Evolutionary conservation across 2,113 vertebrate genomes (phyloP).

Genomic region (Astatoreochromis straeleni): DNA sequence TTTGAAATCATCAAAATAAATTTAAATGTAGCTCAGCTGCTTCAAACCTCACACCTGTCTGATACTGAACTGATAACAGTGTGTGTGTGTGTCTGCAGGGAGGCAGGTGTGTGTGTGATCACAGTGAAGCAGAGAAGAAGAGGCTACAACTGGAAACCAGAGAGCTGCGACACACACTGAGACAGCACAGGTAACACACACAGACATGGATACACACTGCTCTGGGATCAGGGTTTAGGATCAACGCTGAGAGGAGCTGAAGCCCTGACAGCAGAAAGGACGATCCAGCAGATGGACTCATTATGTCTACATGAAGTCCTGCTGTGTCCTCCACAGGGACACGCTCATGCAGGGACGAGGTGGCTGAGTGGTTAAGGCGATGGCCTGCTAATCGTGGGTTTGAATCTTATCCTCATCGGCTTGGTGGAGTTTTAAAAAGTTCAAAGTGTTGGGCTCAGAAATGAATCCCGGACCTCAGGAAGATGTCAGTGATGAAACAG

Average conservation of each 20-base stretch:
- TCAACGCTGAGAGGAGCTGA: not conserved
- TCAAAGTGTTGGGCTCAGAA: not conserved
- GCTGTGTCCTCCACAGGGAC: not conserved
- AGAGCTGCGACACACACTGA: not conserved
- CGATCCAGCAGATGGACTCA: not conserved
- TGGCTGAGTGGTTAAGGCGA: constrained; percentile 73
- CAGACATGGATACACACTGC: not conserved
- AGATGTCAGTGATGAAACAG: not conserved
- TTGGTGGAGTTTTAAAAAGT: not conserved
- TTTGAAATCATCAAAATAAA: not conserved
- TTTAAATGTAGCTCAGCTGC: not conserved
- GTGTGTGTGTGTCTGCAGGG: not conserved
- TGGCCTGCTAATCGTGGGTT: constrained; percentile 75
- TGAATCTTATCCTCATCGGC: constrained; percentile 68
- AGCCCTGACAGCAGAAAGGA: not conserved
- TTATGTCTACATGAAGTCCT: not conserved
- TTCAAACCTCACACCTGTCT: not conserved
- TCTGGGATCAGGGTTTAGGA: not conserved
- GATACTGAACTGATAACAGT: not conserved
- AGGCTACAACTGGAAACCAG: not conserved
- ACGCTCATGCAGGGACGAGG: constrained; percentile 36
- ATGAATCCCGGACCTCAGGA: not conserved
- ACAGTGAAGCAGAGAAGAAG: not conserved
- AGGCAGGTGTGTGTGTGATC: not conserved
- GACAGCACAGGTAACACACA: constrained; percentile 6